Base-by-base conservation (phyloP, 64 coral and sea anemone genomes). In the Pachyseris speciosa region DNA sequence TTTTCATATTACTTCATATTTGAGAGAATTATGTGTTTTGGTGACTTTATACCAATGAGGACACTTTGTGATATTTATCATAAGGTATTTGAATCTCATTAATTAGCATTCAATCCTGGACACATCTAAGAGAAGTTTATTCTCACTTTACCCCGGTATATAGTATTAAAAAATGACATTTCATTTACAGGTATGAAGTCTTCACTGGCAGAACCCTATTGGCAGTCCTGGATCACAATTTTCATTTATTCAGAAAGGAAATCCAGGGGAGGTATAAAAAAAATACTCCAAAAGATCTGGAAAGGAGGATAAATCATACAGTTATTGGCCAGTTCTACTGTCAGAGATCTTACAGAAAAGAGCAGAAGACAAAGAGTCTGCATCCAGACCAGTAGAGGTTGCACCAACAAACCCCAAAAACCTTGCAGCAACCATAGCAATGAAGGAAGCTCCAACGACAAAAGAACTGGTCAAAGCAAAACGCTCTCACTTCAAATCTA, bases 161-260 rank as follows among this genome's bases (percentile, higher is more conserved):
- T 55, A 55, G 51, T 55, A 55, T 55, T 55, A 55, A 55, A 55
- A 16, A 20, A 55, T 45, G 17, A 17, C 6, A 40, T 72, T 41
- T 39, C 32, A 17, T 72, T 20, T 72, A 19, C 17, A 72, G 17
- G 19, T 72, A 72, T 72, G 68, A 42, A n/a, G 37, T 72, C 19
- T 72, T 41, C 37, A 40, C 37, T n/a, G 36, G 15, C 17, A 24
- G 68, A 40, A 40, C 37, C 5, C 57, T 83, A 36, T 40, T 40
- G 28, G 79, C 79, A 20, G 79, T 48, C 30, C 29, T 83, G 32
- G 78, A 83, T 39, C 78, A 83, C 57, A 83, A 83, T 29, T 78
- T 83, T 28, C 52, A 83, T 24, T 29, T 83, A 13, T 83, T 64
- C 55, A 37, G 55, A 40, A 34, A 83, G 32, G 68, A 72, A 1